Base-by-base conservation (phyloP, 2,113 vertebrate species). In the Lophochroa leadbeateri region DNA sequence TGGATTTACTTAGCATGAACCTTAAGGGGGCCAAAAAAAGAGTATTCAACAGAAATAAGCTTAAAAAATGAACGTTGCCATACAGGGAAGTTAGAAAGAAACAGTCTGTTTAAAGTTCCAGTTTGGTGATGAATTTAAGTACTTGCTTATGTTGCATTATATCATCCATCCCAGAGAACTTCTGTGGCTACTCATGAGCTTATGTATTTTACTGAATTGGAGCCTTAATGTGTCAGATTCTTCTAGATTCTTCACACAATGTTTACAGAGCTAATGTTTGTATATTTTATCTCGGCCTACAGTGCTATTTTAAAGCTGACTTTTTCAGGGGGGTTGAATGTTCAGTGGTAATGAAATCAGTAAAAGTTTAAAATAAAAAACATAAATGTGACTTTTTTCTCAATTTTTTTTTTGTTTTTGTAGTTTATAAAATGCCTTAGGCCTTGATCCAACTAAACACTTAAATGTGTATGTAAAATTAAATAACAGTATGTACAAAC, bases 311-410 rank as follows among this genome's bases (percentile, higher is more conserved):
- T 88, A 52, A 79, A 94, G n/a, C 17, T 93, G 82, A 69, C 37
- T 74, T 86, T 90, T 74, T 77, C 49, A 71, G 64, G 43, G 35
- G 44, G 44, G 53, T 46, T 88, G 71, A 95, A 90, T 88, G 63
- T 88, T 90, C n/a, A 39, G 35, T 67, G 72, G 78, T 92, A 91
- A 92, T 23, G 1, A 85, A 93, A 82, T 68, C 43, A 52, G 81
- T 87, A 82, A 82, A 97, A 94, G 12, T 87, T 92, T 87, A 92
- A 92, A 96, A 96, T 96, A 94, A 95, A 93, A 91, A 82, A 4
- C 31, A 50, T 89, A 78, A 86, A 68, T 71, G 3, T 58, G 55
- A 80, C 47, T 88, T 47, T 79, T 94, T 86, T 70, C 94, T 94
- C 76, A 72, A 61, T 47, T 88, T 84, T 70, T 86, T 55, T 82